phyloP scores from a whole-genome alignment of 2,113 vertebrate genomes.

The Erpornis zantholeuca region DNA sequence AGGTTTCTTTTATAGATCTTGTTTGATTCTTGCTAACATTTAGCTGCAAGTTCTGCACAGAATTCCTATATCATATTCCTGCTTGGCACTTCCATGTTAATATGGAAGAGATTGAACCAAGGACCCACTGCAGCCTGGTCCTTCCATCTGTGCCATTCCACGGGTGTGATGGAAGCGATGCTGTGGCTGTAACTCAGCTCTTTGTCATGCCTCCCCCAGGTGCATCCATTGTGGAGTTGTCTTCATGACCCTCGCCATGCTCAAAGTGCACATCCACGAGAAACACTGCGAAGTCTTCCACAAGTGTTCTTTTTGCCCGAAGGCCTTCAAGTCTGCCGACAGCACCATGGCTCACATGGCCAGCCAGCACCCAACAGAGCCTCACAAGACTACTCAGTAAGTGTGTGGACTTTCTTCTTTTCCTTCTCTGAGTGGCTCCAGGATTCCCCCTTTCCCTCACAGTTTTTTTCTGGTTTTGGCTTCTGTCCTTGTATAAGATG shows the following conservation, averaged over 20 bases:
- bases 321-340: constrained; percentile 90
- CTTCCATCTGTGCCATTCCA: fast-evolving
- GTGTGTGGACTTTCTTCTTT: constrained; percentile 30
- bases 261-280: constrained; percentile 90
- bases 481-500: background rate
- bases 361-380: constrained; percentile 80
- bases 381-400: constrained; percentile 85
- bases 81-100: background rate
- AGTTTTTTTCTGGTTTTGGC: background rate
- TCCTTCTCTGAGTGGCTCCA: background rate
- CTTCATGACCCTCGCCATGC: constrained; percentile 85
- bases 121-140: fast-evolving
- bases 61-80: background rate
- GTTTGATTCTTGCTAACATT: background rate
- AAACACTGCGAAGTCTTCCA: constrained; percentile 92
- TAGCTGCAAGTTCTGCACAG: background rate
- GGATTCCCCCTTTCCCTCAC: background rate
- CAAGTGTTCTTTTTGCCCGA: constrained; percentile 90
- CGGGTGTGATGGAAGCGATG: fast-evolving
- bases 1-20: background rate
- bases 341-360: constrained; percentile 82
- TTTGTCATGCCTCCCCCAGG: constrained; percentile 60
- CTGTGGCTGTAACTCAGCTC: background rate
- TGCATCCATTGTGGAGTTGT: constrained; percentile 93
- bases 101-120: background rate